These are phyloP conservation scores for Drosophila sulfurigaster DNA, from an alignment of 1,140 invertebrate species.

Conservation along the genomic window DNA sequence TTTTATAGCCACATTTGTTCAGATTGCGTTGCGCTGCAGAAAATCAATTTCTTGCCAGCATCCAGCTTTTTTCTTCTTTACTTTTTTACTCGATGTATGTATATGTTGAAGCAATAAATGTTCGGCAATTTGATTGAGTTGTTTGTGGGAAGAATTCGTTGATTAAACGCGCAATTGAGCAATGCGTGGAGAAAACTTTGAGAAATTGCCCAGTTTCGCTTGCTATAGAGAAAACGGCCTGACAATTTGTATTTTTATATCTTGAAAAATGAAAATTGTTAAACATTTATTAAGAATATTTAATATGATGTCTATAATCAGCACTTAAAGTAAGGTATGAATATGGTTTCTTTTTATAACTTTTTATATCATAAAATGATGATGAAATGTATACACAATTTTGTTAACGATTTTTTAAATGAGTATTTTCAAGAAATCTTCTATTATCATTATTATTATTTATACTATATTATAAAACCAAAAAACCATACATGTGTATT, in stretches of 20 bases:
- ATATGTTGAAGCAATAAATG: slow-evolving; percentile 18
- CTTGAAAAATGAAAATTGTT: not conserved
- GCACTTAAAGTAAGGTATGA: no score
- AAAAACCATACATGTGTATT: no score
- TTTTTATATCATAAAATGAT: no score
- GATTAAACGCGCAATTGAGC: slow-evolving; percentile 23
- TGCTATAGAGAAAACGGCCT: not conserved
- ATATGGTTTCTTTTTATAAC: no score
- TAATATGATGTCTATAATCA: no score
- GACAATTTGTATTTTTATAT: not conserved
- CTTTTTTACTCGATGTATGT: not conserved
- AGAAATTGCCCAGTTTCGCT: not conserved
- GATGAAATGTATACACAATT: no score
- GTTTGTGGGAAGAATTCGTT: slow-evolving; percentile 37
- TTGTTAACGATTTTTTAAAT: no score
- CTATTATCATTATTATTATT: no score
- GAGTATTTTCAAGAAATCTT: no score
- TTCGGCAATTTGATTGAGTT: slow-evolving; percentile 44
- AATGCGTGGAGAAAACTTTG: not conserved
- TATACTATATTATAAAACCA: no score
- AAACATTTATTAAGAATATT: no score
- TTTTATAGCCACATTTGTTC: slow-evolving; percentile 69
- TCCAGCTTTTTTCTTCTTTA: slow-evolving; percentile 24
- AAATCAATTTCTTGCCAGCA: slow-evolving; percentile 68
- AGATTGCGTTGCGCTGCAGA: slow-evolving; percentile 56